Base-by-base conservation (phyloP, 23 tunicate species). In the Phallusia fumigata region DNA sequence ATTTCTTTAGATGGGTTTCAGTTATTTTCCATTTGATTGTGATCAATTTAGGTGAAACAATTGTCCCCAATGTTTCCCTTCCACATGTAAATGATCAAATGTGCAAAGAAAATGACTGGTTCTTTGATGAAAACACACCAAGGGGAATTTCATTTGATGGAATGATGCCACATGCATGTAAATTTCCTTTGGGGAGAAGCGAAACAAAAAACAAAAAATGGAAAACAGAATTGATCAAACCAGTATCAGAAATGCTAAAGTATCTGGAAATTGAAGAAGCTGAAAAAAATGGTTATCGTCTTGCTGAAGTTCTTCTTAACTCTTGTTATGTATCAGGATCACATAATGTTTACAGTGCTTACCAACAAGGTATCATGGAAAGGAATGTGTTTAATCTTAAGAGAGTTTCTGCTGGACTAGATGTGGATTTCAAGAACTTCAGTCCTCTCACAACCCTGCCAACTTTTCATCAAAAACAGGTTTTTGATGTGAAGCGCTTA, bases 1-100 rank as follows among this genome's bases (percentile, higher is more conserved):
- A 86, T 34, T 86, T 85, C 74, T 90, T 90, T 53, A 30, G 82
- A 33, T 90, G 95, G 95, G 86, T 73, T 82, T 31, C 86, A 12
- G 64, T 82, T 24, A 44, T 85, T 24, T 88, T 88, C 33, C 86
- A 82, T 64, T 19, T 82, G 32, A 64, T 88, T 53, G 2, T 82
- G 32, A 36, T 82, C 65, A 74, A 82, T 65, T 49, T 82, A 5
- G 76, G 77, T 74, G 85, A 87, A 52, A 82, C 85, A 36, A 74
- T 74, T 0, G 31, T 87, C 13, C 83, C 36, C 6, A 73, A 35
- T 45, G 85, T 80, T 16, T 65, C 88, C 33, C n/a, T 64, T 33
- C 88, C 88, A 36, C 19, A 6, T 58, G 33, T 84, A 31, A 84
- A 84, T 36, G 72, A 85, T 35, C 35, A n/a, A 36, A n/a, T 13